Percentiles rank a stretch among this genome's conserved stretches.
These are phyloP conservation scores for Euphydryas editha DNA, from an alignment of 2,888 invertebrate species.

Conservation along the genomic window DNA sequence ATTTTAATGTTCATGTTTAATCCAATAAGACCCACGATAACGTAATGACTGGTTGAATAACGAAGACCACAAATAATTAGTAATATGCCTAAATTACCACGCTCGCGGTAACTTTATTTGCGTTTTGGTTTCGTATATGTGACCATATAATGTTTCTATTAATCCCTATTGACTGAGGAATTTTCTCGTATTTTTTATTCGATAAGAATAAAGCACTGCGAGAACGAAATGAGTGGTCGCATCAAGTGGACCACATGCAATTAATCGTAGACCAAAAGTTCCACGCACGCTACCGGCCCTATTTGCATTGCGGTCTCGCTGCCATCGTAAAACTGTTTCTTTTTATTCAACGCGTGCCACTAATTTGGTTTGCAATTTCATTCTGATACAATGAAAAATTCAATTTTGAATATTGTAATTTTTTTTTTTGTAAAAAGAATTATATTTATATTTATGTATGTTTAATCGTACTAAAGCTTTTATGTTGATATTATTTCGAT, in stretches of 20 bases:
- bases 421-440: background rate
- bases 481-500: background rate
- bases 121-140: background rate
- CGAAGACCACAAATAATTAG: background rate
- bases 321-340: conserved; percentile 46
- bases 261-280: conserved; percentile 60
- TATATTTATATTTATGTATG: background rate
- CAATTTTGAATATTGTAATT: no score
- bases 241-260: conserved; percentile 41
- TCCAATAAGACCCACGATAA: background rate
- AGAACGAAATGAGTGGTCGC: conserved; percentile 23
- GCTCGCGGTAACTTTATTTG: background rate
- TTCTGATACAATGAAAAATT: background rate
- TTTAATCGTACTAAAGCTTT: background rate
- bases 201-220: conserved; percentile 11
- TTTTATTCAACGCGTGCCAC: conserved; percentile 38
- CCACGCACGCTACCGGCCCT: conserved; percentile 42
- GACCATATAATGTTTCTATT: background rate
- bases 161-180: background rate
- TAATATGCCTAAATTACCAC: background rate
- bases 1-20: no score
- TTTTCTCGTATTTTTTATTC: background rate
- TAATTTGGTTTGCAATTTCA: conserved; percentile 11
- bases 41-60: background rate
- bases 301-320: conserved; percentile 50